Evolutionary conservation across 2,797 vertebrate genomes (phyloP).

Genomic region (Enteromius paludinosus): DNA sequence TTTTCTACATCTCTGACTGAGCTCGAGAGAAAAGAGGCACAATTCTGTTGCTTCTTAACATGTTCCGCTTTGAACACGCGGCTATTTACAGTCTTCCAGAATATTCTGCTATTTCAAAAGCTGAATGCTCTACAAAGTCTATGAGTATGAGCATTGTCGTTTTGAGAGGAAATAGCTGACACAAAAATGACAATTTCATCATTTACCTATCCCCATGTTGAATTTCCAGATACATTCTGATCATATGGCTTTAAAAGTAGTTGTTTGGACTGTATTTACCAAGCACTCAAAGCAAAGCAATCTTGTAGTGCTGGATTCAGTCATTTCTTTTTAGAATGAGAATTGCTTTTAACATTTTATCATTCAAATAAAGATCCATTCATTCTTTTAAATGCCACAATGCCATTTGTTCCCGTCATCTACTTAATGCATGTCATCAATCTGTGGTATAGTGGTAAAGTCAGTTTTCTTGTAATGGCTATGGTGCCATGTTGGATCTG

Average conservation of each 20-base stretch:
- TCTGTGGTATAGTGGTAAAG: conserved; percentile 1
- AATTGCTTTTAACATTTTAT: background rate
- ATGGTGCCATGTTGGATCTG: conserved; percentile 11
- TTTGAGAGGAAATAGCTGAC: background rate
- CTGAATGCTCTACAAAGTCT: conserved; percentile 6
- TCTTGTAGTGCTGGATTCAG: background rate
- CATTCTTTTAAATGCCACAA: conserved; percentile 6
- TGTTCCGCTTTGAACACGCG: conserved; percentile 43
- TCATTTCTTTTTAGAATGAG: background rate
- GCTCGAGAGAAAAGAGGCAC: background rate
- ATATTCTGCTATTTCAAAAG: conserved; percentile 33
- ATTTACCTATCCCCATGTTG: background rate
- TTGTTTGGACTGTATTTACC: background rate
- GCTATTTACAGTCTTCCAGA: conserved; percentile 40
- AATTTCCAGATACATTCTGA: background rate
- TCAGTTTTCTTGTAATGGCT: conserved; percentile 7
- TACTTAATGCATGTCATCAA: conserved; percentile 3
- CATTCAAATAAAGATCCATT: conserved; percentile 18
- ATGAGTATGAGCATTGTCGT: background rate
- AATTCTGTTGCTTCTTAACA: conserved; percentile 46
- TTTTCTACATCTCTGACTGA: conserved; percentile 55
- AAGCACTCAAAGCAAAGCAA: too few relatives aligned
- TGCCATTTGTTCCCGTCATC: background rate
- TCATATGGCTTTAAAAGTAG: background rate
- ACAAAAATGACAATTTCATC: background rate